These are phyloP conservation scores for Cataglyphis rosenhaueri DNA, from an alignment of 2,888 invertebrate genomes.

Conservation along the genomic window DNA sequence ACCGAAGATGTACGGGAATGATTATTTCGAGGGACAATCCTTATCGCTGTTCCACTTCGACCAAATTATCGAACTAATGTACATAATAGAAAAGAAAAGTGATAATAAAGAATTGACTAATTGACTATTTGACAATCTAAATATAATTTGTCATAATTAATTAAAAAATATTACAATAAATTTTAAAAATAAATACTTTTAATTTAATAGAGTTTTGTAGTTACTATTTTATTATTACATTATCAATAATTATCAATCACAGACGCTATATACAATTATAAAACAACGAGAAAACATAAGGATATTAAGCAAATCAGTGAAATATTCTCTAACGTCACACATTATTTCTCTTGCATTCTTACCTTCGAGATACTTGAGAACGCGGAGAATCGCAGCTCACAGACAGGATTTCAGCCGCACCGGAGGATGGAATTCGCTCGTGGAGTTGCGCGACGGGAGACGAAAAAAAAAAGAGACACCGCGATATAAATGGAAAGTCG, in stretches of 20 bases:
- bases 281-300: neutral
- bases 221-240: neutral
- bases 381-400: neutral
- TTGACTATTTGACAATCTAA: neutral
- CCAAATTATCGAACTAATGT: neutral
- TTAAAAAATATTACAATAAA: neutral
- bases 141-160: neutral
- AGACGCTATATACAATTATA: neutral
- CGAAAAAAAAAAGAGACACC: neutral
- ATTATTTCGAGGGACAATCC: conserved; percentile 24
- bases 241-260: neutral
- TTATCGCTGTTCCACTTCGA: conserved; percentile 25
- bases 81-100: neutral
- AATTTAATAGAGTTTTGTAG: neutral
- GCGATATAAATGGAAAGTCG: conserved; percentile 24
- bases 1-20: conserved; percentile 17
- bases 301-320: neutral
- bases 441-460: conserved; percentile 1
- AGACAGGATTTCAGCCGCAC: conserved; percentile 12
- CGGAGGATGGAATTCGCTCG: conserved; percentile 17
- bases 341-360: conserved; percentile 9
- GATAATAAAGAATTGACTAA: neutral
- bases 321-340: neutral
- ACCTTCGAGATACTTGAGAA: conserved; percentile 22
- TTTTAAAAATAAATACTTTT: neutral